These are phyloP conservation scores for Champsocephalus esox DNA, from an alignment of 2,797 vertebrate species.

Conservation along the genomic window DNA sequence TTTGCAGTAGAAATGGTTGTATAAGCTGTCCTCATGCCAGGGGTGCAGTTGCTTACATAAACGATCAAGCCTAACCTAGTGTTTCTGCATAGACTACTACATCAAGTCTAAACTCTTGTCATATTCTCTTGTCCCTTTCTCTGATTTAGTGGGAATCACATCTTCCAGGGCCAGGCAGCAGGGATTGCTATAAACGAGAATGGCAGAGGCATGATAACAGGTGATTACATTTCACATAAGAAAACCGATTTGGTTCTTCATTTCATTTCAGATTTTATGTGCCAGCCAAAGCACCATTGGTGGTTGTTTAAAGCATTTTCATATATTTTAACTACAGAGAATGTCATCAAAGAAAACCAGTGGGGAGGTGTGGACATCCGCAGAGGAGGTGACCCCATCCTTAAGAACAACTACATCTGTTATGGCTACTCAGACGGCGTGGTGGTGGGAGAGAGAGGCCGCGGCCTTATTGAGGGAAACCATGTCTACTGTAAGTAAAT, in stretches of 20 bases:
- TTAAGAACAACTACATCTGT: slow-evolving; percentile 93
- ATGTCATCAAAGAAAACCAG: slow-evolving; percentile 93
- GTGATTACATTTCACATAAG: slow-evolving; percentile 67
- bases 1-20: neutral
- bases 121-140: neutral
- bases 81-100: neutral
- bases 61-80: neutral
- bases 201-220: slow-evolving; percentile 92
- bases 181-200: slow-evolving; percentile 95
- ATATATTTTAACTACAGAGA: slow-evolving; percentile 80
- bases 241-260: neutral
- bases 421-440: slow-evolving; percentile 92
- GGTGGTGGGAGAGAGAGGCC: slow-evolving; percentile 92
- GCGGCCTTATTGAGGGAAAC: slow-evolving; percentile 92
- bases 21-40: neutral
- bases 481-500: slow-evolving; percentile 89
- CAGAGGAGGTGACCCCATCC: slow-evolving; percentile 89
- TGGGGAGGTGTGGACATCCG: slow-evolving; percentile 94
- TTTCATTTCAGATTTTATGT: neutral
- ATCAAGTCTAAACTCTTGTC: slow-evolving; percentile 5
- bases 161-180: slow-evolving; percentile 94
- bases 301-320: neutral
- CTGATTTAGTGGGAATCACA: slow-evolving; percentile 90
- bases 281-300: neutral
- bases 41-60: neutral